Conservation (phyloP, 2,113 vertebrate species). For the Rana temporaria region DNA sequence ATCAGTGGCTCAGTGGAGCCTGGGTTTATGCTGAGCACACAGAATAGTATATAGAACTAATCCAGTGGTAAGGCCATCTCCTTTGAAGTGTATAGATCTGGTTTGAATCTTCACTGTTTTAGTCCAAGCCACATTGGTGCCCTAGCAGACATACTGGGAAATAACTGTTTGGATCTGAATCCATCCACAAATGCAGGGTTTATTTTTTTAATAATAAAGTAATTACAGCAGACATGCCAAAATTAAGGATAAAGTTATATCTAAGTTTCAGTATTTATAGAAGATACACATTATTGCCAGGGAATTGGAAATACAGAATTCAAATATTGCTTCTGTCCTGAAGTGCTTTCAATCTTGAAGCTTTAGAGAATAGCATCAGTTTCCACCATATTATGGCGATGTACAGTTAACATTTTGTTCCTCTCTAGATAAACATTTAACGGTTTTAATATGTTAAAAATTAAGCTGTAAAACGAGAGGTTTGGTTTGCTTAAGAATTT, state of each 20-base stretch:
- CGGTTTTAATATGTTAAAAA: no score
- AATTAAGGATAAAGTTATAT: not conserved
- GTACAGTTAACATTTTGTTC: no score
- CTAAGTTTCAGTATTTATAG: not conserved
- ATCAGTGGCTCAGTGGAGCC: constrained; percentile 4
- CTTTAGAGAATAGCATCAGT: no score
- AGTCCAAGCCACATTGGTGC: constrained; percentile 17
- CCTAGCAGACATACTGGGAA: not conserved
- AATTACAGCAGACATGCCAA: not conserved
- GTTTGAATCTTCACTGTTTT: constrained; percentile 22
- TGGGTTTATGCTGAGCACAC: constrained; percentile 21
- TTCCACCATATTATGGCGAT: no score
- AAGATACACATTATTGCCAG: not conserved
- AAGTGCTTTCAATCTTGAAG: no score
- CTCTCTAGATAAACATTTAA: no score
- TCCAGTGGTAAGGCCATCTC: not conserved
- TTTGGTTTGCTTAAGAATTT: no score
- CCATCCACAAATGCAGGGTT: not conserved
- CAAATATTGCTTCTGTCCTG: not conserved
- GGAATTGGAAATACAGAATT: not conserved
- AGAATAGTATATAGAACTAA: constrained; percentile 5
- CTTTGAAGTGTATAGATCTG: constrained; percentile 30
- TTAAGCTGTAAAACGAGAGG: no score
- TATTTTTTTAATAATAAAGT: not conserved
- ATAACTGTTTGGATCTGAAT: not conserved